phyloP scores from a whole-genome alignment of 2,113 vertebrate genomes.

The Burhinus bistriatus region DNA sequence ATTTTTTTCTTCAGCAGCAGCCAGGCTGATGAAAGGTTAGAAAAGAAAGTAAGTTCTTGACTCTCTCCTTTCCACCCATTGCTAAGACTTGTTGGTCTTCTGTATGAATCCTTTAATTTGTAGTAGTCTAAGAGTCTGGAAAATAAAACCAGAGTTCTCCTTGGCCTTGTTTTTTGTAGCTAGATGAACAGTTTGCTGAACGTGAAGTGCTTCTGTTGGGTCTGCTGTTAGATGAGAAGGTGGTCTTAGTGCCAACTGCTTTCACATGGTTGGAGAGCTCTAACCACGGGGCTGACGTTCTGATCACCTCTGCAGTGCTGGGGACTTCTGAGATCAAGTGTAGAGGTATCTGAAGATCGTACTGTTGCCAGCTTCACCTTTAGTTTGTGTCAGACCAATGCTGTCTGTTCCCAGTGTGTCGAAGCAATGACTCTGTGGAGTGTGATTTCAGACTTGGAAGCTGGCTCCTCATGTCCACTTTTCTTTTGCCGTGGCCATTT shows the following conservation, averaged over 20 bases:
- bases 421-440: neutral
- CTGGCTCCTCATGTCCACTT: fast-evolving
- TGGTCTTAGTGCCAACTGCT: neutral
- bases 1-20: neutral
- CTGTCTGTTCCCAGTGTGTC: neutral
- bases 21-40: neutral
- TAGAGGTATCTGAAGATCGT: neutral
- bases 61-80: neutral
- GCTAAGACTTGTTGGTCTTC: neutral
- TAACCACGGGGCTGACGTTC: fast-evolving
- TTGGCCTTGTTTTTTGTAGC: neutral
- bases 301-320: neutral
- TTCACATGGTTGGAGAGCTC: neutral
- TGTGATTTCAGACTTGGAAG: neutral
- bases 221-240: neutral
- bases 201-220: neutral
- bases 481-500: neutral
- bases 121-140: neutral
- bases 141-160: neutral
- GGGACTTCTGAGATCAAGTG: neutral
- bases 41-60: neutral
- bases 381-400: neutral
- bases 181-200: neutral
- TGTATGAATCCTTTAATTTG: neutral
- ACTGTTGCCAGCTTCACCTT: neutral